A percentile compares a stretch with the other conserved stretches of the same genome.
Conservation (phyloP, 2,888 invertebrate genomes). For the Macroteleia sp. region DNA sequence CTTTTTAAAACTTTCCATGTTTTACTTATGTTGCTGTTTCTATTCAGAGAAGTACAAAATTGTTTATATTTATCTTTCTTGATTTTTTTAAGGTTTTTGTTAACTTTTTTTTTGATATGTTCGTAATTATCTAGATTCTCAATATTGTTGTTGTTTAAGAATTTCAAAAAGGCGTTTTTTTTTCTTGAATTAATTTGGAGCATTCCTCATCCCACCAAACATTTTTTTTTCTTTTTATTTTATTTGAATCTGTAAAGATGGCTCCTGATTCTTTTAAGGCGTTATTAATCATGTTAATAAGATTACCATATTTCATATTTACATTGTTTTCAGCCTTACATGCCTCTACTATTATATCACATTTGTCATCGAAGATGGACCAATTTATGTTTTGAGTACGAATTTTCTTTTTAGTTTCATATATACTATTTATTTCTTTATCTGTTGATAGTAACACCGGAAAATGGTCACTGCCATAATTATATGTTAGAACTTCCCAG, state of each 20-base stretch:
- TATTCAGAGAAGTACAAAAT: neutral
- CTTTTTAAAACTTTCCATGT: slow-evolving; percentile 1
- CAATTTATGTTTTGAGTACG: neutral
- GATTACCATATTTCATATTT: neutral
- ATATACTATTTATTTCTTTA: no score
- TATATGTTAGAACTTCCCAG: neutral
- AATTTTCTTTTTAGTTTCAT: no score
- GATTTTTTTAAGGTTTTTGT: slow-evolving; percentile 2
- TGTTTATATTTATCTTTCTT: slow-evolving; percentile 6
- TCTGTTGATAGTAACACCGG: neutral
- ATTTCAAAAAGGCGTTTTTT: neutral
- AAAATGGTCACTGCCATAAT: neutral
- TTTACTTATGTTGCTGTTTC: neutral
- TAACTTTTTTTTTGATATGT: neutral
- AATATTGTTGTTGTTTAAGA: neutral
- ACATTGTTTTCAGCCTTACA: no score
- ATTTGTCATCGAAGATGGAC: neutral
- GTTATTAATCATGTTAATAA: neutral
- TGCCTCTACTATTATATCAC: neutral
- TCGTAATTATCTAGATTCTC: neutral
- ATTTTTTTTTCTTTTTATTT: neutral
- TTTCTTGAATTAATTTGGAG: neutral
- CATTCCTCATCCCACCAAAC: neutral
- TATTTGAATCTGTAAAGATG: neutral
- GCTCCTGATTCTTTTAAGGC: neutral